These are phyloP conservation scores for Xestia ashworthii DNA, from an alignment of 2,888 invertebrate species.

Conservation along the genomic window DNA sequence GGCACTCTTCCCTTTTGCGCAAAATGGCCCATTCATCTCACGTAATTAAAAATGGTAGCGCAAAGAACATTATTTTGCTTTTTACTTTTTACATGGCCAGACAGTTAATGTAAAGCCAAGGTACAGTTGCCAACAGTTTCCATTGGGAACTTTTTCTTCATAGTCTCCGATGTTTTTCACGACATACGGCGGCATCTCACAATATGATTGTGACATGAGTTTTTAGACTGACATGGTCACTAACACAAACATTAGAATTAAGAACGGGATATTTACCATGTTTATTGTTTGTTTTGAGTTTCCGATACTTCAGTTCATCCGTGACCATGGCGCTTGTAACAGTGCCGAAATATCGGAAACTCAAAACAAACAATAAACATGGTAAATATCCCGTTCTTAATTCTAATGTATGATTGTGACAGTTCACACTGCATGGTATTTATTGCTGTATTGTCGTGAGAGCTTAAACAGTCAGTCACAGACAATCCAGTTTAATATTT, in stretches of 20 bases:
- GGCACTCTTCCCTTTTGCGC: constrained; percentile 32
- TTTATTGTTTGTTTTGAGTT: too few species aligned
- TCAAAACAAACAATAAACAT: too few species aligned
- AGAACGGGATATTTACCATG: too few species aligned
- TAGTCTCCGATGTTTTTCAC: constrained; percentile 50
- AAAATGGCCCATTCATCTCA: constrained; percentile 55
- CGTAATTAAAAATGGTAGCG: constrained; percentile 60
- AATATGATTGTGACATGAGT: too few species aligned
- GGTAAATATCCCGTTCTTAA: too few species aligned
- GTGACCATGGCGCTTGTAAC: too few species aligned
- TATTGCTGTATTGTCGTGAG: constrained; percentile 62
- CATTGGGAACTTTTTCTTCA: constrained; percentile 52
- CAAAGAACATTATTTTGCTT: constrained; percentile 48
- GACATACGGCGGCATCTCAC: constrained; percentile 52
- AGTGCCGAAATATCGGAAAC: too few species aligned
- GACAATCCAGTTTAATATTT: constrained; percentile 18
- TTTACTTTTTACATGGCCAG: constrained; percentile 47
- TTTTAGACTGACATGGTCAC: too few species aligned
- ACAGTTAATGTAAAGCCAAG: constrained; percentile 35
- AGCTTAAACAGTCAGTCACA: constrained; percentile 41
- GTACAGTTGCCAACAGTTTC: constrained; percentile 58
- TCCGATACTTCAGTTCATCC: too few species aligned
- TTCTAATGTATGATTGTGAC: too few species aligned
- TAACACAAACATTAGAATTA: too few species aligned
- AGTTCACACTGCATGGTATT: constrained; percentile 62